Conservation (phyloP, 53 echinoderm and acorn worm species). For the Paracentrotus lividus region DNA sequence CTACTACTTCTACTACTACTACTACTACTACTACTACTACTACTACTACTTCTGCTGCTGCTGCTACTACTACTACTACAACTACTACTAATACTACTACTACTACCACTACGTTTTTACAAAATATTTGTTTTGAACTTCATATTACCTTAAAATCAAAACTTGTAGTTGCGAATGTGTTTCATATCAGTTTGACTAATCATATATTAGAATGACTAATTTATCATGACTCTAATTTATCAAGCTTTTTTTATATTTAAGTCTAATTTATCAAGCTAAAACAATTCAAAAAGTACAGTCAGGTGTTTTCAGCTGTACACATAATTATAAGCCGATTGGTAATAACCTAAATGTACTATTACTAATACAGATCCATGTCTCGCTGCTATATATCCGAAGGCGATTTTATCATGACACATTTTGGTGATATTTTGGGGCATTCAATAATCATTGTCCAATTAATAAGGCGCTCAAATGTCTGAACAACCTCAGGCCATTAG, state of each 20-base stretch:
- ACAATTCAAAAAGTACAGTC: constrained; percentile 27
- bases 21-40: too few relatives aligned
- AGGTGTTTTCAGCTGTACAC: neutral
- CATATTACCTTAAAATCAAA: too few relatives aligned
- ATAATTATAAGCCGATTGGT: neutral
- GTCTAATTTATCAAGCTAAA: neutral
- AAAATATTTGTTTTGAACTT: too few relatives aligned
- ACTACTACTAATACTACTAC: too few relatives aligned
- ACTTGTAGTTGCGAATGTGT: too few relatives aligned
- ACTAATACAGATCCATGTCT: neutral
- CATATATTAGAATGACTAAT: constrained; percentile 5
- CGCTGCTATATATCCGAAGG: neutral
- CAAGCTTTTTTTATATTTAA: neutral
- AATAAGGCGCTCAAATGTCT: neutral
- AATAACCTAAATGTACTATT: neutral
- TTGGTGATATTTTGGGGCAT: neutral
- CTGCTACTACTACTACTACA: too few relatives aligned
- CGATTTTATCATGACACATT: neutral
- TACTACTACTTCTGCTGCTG: too few relatives aligned
- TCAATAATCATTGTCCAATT: neutral
- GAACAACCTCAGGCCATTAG: neutral
- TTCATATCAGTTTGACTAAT: neutral
- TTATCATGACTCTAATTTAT: neutral
- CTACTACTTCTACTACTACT: too few relatives aligned
- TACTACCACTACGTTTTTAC: too few relatives aligned